phyloP scores from a whole-genome alignment of 1,140 invertebrate genomes.

The Aphelenchoides fujianensis region DNA sequence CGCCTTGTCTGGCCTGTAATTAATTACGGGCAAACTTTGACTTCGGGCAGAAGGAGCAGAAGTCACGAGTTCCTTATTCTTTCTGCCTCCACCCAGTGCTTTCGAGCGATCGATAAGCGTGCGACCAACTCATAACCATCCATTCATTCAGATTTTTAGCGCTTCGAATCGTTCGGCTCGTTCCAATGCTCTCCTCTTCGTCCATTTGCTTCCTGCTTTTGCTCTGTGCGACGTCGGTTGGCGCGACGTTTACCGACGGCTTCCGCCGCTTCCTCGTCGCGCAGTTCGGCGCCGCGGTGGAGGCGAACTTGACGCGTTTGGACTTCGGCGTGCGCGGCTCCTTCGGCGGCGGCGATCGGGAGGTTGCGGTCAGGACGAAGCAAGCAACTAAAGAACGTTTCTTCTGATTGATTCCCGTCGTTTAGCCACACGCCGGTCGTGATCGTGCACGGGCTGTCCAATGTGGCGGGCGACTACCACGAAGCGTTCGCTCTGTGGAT shows the following conservation, averaged over 20 bases:
- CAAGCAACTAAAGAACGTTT: background rate
- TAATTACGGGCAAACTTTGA: too few relatives aligned
- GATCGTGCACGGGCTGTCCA: conserved; percentile 17
- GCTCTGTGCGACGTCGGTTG: too few relatives aligned
- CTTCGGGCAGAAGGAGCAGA: too few relatives aligned
- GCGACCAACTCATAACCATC: too few relatives aligned
- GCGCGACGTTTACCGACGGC: conserved; percentile 9
- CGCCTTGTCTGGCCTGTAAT: too few relatives aligned
- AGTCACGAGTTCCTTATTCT: too few relatives aligned
- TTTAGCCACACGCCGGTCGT: conserved; percentile 10
- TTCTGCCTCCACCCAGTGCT: too few relatives aligned
- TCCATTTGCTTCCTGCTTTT: background rate
- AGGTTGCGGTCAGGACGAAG: background rate
- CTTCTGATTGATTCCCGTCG: background rate
- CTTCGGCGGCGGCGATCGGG: conserved; percentile 18
- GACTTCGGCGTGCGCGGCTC: conserved; percentile 18
- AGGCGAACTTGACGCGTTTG: conserved; percentile 13
- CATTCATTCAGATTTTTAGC: too few relatives aligned
- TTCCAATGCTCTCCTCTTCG: too few relatives aligned
- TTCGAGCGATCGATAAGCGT: too few relatives aligned
- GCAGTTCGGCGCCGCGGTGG: background rate
- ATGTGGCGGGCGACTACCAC: conserved; percentile 19
- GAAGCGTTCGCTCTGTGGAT: conserved; percentile 1
- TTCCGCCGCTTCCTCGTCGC: conserved; percentile 7
- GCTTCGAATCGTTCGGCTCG: too few relatives aligned